Percentiles rank a stretch among this genome's conserved stretches.
Evolutionary conservation across 2,113 vertebrate genomes (phyloP).

Genomic region (Buteo buteo): DNA sequence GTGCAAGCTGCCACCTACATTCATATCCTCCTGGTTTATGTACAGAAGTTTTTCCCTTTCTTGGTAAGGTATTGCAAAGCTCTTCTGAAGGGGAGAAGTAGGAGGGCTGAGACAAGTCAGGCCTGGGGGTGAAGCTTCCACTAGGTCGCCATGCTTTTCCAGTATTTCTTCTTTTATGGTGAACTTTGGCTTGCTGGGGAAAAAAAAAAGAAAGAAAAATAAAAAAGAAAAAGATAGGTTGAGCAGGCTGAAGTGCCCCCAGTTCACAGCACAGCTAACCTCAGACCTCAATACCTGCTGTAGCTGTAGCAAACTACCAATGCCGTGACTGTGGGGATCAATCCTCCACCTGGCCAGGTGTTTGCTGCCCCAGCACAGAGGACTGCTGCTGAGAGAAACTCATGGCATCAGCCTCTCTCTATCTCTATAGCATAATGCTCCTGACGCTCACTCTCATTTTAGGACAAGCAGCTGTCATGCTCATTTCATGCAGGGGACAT

Average conservation of each 20-base stretch:
- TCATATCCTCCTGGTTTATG: not conserved
- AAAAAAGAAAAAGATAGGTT: not conserved
- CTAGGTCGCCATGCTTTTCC: slow-evolving; percentile 21
- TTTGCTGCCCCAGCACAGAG: not conserved
- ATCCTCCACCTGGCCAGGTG: not conserved
- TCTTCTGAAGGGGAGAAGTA: not conserved
- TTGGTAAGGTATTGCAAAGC: not conserved
- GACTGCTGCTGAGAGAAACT: not conserved
- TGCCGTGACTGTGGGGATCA: not conserved
- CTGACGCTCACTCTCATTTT: not conserved
- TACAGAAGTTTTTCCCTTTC: not conserved
- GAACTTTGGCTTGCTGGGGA: slow-evolving; percentile 17
- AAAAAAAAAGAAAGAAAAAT: too few species aligned
- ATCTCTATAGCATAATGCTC: not conserved
- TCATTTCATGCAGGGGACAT: not conserved
- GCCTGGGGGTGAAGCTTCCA: not conserved
- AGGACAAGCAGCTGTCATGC: not conserved
- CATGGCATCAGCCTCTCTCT: not conserved
- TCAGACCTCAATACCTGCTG: not conserved
- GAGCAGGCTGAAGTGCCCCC: not conserved
- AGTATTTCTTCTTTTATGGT: slow-evolving; percentile 28
- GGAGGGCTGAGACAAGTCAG: not conserved
- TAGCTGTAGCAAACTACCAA: not conserved
- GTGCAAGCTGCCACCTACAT: slow-evolving; percentile 14
- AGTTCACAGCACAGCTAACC: not conserved